Base-by-base conservation (phyloP, 2,113 vertebrate species). In the Trematomus loennbergii region DNA sequence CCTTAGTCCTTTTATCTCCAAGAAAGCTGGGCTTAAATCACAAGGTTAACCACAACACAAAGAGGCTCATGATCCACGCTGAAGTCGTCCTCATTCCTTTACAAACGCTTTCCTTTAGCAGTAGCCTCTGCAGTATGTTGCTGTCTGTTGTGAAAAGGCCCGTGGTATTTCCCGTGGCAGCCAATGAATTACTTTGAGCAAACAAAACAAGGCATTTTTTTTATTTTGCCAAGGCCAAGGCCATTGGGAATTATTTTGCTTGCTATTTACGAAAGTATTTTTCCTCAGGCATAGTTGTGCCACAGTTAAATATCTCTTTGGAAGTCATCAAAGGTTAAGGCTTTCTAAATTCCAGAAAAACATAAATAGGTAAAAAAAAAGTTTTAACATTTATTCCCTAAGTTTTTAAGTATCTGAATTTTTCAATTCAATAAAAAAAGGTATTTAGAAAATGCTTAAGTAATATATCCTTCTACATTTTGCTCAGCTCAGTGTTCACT, bases 221-320 rank as follows among this genome's bases (percentile, higher is more conserved):
- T 16, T 15, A 9, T 49, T n/a, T 59, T 59, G n/a, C 36, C n/a
- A 36, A 9, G 58, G 45, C 61, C 78, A 70, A 82, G 81, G 75
- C 61, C 60, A 67, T 9, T 16, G 17, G 45, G 40, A 25, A 57
- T 70, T 71, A 60, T 53, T 75, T 48, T 53, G 59, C 40, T 25
- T 18, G 40, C 48, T 65, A 48, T 69, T 68, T 68, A 33, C 53
- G 18, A 45, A 45, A 25, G 61, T 43, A 36, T 55, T 67, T 82
- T 64, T 66, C 22, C 79, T 76, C 55, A 43, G 20, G 49, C 40
- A 57, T 66, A 40, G 36, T 8, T 40, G 36, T 40, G 71, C 73
- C 73, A 74, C 54, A 77, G 85, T 81, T 75, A 75, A 78, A 49
- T 18, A 53, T 53, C 45, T 71, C 18, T 72, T 76, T 46, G 43